Percentiles rank a stretch among this genome's conserved stretches.
Evolutionary conservation across 1,140 invertebrate species (phyloP).

Genomic region (Scaptomyza hsui): DNA sequence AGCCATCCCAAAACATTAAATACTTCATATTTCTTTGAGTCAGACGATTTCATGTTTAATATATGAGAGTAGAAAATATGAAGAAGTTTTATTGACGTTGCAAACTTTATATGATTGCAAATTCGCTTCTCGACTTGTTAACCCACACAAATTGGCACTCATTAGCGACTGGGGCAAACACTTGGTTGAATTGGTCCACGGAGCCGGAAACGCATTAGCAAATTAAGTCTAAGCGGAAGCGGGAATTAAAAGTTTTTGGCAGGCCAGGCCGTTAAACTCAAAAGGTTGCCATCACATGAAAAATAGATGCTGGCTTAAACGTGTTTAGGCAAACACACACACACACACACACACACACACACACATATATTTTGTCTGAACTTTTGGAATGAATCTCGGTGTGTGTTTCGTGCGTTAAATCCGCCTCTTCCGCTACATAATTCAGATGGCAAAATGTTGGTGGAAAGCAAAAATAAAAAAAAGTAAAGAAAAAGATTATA

Average conservation of each 20-base stretch:
- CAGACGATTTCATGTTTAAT: too few relatives aligned
- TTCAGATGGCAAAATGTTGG: conserved; percentile 67
- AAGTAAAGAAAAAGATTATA: conserved; percentile 35
- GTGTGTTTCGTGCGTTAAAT: conserved; percentile 64
- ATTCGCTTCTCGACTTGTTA: background rate
- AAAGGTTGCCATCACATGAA: conserved; percentile 66
- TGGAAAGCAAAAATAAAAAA: conserved; percentile 34
- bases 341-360: conserved; percentile 16
- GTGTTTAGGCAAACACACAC: conserved; percentile 36
- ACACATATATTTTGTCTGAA: background rate
- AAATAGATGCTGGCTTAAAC: conserved; percentile 66
- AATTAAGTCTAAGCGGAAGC: conserved; percentile 66
- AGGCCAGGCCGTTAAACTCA: conserved; percentile 50
- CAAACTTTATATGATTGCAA: background rate
- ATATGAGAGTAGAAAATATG: too few relatives aligned
- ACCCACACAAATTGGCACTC: conserved; percentile 57
- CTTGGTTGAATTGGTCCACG: conserved; percentile 16
- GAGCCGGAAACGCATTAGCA: conserved; percentile 58
- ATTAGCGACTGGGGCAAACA: conserved; percentile 56
- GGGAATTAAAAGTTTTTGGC: conserved; percentile 70
- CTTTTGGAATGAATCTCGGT: conserved; percentile 55
- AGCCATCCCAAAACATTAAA: too few relatives aligned
- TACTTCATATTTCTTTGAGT: too few relatives aligned
- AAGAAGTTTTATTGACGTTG: too few relatives aligned
- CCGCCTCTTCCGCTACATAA: conserved; percentile 76